These are phyloP conservation scores for Toxotes chatareus DNA, from an alignment of 2,113 vertebrate genomes.

Conservation along the genomic window DNA sequence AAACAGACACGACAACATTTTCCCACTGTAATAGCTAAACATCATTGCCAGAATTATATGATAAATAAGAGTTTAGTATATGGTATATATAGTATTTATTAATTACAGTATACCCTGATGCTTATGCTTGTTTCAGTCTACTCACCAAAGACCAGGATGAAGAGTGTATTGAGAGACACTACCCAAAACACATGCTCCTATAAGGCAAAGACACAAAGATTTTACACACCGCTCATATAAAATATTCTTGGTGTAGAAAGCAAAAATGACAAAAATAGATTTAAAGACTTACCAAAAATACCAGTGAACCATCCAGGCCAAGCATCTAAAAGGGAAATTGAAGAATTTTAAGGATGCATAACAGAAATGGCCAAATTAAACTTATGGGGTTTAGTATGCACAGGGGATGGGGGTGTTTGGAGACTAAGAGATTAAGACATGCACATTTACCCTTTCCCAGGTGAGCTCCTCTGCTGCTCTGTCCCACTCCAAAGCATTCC, in stretches of 20 bases:
- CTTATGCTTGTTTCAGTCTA: conserved; percentile 6
- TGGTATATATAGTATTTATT: no score
- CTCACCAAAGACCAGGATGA: conserved; percentile 99
- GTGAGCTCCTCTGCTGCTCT: conserved; percentile 98
- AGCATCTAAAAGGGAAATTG: conserved; percentile 89
- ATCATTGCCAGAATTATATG: no score
- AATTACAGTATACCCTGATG: neutral
- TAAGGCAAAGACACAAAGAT: conserved; percentile 43
- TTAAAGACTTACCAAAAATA: conserved; percentile 90
- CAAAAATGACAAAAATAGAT: neutral
- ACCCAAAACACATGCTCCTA: conserved; percentile 99
- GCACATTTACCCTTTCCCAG: conserved; percentile 92
- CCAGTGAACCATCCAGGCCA: conserved; percentile 96
- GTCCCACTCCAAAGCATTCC: conserved; percentile 99
- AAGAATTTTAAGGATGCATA: neutral
- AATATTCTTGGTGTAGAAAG: neutral
- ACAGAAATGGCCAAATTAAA: neutral
- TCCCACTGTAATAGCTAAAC: neutral
- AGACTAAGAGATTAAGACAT: neutral
- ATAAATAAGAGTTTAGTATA: neutral
- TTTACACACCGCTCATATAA: neutral
- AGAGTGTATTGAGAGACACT: conserved; percentile 97
- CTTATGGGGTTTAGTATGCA: neutral
- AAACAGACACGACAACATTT: neutral
- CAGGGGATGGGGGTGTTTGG: neutral